phyloP scores from a whole-genome alignment of 2,888 invertebrate genomes.

The Lysandra bellargus region DNA sequence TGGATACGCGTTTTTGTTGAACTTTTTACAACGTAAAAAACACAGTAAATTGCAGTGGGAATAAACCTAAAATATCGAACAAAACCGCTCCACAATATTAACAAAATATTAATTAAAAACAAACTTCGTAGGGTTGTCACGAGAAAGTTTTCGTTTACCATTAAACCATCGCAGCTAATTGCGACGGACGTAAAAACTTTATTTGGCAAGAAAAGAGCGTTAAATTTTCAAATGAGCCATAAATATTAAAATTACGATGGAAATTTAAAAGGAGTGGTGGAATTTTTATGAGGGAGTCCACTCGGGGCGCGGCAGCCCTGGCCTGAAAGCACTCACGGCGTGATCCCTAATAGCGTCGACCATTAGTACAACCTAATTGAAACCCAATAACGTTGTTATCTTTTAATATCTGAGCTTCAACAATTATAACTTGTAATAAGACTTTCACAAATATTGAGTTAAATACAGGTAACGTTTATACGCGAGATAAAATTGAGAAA shows the following conservation, averaged over 20 bases:
- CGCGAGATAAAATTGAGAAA: too few relatives aligned
- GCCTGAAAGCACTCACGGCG: not conserved
- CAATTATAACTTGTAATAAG: conserved; percentile 31
- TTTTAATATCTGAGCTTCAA: conserved; percentile 21
- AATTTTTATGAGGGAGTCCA: conserved; percentile 23
- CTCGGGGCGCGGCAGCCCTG: conserved; percentile 21
- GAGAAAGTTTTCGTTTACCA: not conserved
- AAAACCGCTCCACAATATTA: not conserved
- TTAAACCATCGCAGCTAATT: not conserved
- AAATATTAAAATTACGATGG: conserved; percentile 4
- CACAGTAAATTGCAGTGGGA: not conserved
- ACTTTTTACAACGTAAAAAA: not conserved
- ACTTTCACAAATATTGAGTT: not conserved
- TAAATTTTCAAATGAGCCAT: conserved; percentile 8
- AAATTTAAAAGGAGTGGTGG: conserved; percentile 1
- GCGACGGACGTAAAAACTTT: not conserved
- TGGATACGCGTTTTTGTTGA: not conserved
- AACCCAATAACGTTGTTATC: conserved; percentile 29
- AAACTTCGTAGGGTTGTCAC: not conserved
- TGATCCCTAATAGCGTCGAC: conserved; percentile 1
- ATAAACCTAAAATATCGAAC: conserved; percentile 1
- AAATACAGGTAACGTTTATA: too few relatives aligned
- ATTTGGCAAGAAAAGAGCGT: conserved; percentile 16
- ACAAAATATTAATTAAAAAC: conserved; percentile 16
- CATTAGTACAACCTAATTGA: conserved; percentile 29